Evolutionary conservation across 1,140 invertebrate species (phyloP), one percentile per base, ranked within the genome.

Genomic region (Pseudoatta argentina): DNA sequence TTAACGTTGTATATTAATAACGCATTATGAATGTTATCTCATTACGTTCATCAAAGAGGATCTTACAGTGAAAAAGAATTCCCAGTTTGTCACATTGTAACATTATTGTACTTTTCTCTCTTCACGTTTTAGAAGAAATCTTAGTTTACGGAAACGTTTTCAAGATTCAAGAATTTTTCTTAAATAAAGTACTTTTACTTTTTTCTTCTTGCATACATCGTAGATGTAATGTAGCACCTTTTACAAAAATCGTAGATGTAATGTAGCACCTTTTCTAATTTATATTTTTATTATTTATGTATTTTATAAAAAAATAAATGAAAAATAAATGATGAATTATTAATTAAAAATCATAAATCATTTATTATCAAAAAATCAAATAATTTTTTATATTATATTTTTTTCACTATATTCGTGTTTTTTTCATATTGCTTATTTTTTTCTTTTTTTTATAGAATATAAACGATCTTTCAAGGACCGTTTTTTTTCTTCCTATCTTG

Each of bases 1-100:
- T 24, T 21, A 16, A 76, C 55, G 34, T 76, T 76, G 73, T 44
- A 76, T 61, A 39, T 76, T 76, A 39, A 76, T 59, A 57, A 61
- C 55, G 55, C 8, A 8, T 44, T 39, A 76, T 21, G 7, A 76
- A 24, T 61, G 10, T 76, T 76, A 76, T 44, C 53, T 76, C 34
- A 12, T 24, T 59, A 1, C 14, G 7, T 59, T 24, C 7, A 10
- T n/a, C 30, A 34, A 55, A 76, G 69, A 72, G 44, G 7, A 53
- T 71, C 7, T 51, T 72, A 18, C 39, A 59, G 55, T 39, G n/a
- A 39, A 59, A 76, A 75, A 76, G n/a, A 59, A 16, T 76, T 76
- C 30, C 27, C 14, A 7, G 18, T 75, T 24, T 61, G 16, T 18
- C 34, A 8, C n/a, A 61, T 59, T 44, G 16, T 44, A 39, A 39